phyloP scores from a whole-genome alignment of 2,113 vertebrate genomes.

The Parotia lawesii region DNA sequence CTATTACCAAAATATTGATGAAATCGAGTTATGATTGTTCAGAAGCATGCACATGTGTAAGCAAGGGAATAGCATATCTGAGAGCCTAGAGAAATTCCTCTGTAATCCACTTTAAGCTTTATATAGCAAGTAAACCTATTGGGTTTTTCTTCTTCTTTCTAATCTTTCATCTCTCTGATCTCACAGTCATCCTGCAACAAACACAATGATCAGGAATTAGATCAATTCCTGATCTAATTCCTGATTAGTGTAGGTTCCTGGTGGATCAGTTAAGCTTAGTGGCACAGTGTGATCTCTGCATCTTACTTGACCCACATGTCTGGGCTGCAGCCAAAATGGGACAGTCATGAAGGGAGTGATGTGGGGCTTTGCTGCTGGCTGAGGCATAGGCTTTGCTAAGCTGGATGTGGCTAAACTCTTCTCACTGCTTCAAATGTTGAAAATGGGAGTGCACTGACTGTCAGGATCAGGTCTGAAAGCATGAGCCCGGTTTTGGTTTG shows the following conservation, averaged over 20 bases:
- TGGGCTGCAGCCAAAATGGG: neutral
- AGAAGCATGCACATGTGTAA: neutral
- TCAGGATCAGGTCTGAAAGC: neutral
- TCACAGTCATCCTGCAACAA: neutral
- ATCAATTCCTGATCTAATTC: neutral
- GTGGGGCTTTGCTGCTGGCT: neutral
- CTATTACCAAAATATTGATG: neutral
- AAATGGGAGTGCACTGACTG: neutral
- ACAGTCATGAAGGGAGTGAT: fast-evolving
- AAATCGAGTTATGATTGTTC: neutral
- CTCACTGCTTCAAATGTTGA: neutral
- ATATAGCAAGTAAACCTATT: neutral
- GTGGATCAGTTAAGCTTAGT: neutral
- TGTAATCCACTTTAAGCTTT: neutral
- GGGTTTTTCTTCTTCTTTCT: neutral
- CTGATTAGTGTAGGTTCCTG: neutral
- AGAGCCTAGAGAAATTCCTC: neutral
- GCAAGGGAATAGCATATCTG: neutral
- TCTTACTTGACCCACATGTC: fast-evolving
- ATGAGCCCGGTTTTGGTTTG: neutral
- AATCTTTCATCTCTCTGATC: neutral
- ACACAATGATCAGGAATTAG: too few species aligned
- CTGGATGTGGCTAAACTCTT: neutral
- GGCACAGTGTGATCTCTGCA: neutral
- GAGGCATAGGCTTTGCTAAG: neutral